phyloP scores from a whole-genome alignment of 1,140 invertebrate genomes.

The Drosophila nigromelanica region DNA sequence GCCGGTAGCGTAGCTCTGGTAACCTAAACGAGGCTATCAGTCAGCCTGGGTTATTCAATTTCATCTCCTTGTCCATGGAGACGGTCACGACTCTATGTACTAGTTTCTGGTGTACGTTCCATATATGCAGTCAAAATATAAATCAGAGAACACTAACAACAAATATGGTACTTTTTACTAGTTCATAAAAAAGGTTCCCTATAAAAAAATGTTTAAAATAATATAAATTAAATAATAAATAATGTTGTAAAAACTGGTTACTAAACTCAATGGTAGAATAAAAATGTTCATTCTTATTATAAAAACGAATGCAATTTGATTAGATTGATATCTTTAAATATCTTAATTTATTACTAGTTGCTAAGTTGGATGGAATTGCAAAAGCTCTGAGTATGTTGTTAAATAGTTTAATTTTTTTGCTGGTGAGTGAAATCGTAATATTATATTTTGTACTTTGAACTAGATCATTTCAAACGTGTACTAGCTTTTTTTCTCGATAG shows the following conservation, averaged over 20 bases:
- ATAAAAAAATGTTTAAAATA: not conserved
- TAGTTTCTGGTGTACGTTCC: conserved; percentile 18
- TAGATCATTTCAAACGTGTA: not conserved
- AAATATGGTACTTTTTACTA: not conserved
- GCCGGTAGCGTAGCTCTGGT: not conserved
- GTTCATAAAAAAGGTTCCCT: conserved; percentile 1
- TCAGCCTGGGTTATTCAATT: conserved; percentile 31
- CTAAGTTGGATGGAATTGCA: too few relatives aligned
- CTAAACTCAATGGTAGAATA: not conserved
- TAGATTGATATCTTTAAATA: not conserved
- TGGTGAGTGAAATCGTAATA: too few relatives aligned
- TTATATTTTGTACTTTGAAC: not conserved
- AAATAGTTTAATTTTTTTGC: too few relatives aligned
- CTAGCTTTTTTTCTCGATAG: too few relatives aligned
- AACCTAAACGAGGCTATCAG: conserved; percentile 16
- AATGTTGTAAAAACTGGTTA: not conserved
- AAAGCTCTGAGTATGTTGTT: too few relatives aligned
- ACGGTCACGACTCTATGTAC: conserved; percentile 11
- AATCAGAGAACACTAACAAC: too few relatives aligned
- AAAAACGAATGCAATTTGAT: too few relatives aligned
- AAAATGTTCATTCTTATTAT: not conserved
- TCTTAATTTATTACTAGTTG: not conserved
- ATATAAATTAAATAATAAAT: not conserved
- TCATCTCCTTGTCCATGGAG: not conserved
- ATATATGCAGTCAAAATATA: too few relatives aligned